A percentile compares a stretch with the other conserved stretches of the same genome.
phyloP scores from a whole-genome alignment of 2,888 invertebrate genomes.

The Uropetala carovei region DNA sequence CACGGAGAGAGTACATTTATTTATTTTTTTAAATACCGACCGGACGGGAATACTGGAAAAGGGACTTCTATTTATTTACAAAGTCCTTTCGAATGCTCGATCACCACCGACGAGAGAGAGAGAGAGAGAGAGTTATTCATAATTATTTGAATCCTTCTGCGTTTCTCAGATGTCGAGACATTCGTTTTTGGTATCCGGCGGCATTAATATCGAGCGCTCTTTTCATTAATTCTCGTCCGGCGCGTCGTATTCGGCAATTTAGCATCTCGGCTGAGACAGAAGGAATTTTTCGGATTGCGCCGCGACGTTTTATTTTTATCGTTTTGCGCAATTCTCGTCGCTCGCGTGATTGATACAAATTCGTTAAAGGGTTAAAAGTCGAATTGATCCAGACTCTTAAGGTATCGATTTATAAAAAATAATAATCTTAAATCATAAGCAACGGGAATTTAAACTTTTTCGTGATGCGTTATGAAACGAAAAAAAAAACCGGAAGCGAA shows the following conservation, averaged over 20 bases:
- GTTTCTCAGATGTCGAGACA: not conserved
- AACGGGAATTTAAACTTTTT: too few relatives aligned
- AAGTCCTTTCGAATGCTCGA: not conserved
- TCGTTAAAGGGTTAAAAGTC: too few relatives aligned
- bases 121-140: conserved; percentile 19
- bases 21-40: not conserved
- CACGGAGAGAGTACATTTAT: not conserved
- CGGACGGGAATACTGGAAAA: not conserved
- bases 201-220: not conserved
- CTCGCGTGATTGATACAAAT: not conserved
- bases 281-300: not conserved
- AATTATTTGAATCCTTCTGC: conserved; percentile 24
- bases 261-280: not conserved
- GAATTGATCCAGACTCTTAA: too few relatives aligned
- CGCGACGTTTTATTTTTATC: conserved; percentile 10
- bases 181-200: conserved; percentile 3
- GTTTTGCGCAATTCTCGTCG: not conserved
- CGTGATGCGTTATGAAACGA: too few relatives aligned
- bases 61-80: not conserved
- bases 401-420: too few relatives aligned
- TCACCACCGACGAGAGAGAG: not conserved
- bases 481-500: too few relatives aligned
- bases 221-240: conserved; percentile 25
- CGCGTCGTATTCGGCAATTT: not conserved
- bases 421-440: too few relatives aligned